Evolutionary conservation across 2,888 invertebrate genomes (phyloP).

Genomic region (Aphrophora alni): DNA sequence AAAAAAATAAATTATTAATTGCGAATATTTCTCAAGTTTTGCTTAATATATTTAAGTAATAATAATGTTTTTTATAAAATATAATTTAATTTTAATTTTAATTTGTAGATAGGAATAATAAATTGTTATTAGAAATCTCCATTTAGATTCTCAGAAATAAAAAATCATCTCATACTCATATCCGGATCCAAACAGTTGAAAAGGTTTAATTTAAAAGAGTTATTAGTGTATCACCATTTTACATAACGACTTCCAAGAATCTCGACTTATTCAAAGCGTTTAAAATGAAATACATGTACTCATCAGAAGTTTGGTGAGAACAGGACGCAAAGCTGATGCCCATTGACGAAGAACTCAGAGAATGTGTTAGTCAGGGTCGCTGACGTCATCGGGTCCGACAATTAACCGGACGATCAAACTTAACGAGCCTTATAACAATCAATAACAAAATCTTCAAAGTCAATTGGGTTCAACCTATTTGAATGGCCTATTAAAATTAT

Average conservation of each 20-base stretch:
- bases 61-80: too few species aligned
- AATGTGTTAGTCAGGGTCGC: neutral
- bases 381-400: neutral
- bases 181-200: neutral
- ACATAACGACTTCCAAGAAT: neutral
- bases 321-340: neutral
- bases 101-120: too few species aligned
- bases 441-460: neutral
- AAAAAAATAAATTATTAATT: too few species aligned
- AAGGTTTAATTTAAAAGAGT: neutral
- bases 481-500: neutral
- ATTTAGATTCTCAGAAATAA: too few species aligned
- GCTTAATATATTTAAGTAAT: too few species aligned
- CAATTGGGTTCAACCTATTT: constrained; percentile 1
- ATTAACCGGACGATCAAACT: neutral
- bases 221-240: neutral
- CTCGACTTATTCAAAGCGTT: neutral
- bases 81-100: too few species aligned
- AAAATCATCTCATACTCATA: too few species aligned
- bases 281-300: constrained; percentile 1
- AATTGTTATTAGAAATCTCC: too few species aligned
- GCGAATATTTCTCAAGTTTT: too few species aligned
- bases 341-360: neutral
- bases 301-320: neutral
- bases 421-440: constrained; percentile 6